phyloP scores from a whole-genome alignment of 1,140 invertebrate genomes.

The Colletes latitarsis region DNA sequence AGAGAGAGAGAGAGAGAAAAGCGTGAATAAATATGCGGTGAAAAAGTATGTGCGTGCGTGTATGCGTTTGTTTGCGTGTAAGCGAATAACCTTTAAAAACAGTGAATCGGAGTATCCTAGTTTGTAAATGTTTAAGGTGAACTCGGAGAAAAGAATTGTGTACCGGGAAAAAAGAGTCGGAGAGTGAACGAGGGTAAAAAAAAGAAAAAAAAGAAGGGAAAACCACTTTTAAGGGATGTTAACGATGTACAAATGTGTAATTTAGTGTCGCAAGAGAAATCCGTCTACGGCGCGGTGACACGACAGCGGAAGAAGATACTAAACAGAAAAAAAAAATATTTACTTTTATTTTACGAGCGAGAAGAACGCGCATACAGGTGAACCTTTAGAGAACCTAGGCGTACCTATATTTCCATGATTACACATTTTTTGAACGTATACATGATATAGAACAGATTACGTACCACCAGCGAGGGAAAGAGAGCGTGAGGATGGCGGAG shows the following conservation, averaged over 20 bases:
- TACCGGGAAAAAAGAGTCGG: not conserved
- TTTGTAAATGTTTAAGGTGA: constrained; percentile 35
- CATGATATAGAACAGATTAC: constrained; percentile 55
- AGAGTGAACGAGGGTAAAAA: not conserved
- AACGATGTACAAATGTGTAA: constrained; percentile 75
- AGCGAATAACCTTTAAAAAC: not conserved
- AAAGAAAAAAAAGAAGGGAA: constrained; percentile 1
- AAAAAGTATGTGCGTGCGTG: not conserved
- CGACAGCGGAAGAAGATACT: constrained; percentile 43
- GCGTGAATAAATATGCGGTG: not conserved
- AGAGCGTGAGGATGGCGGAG: not conserved
- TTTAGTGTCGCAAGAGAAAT: constrained; percentile 69
- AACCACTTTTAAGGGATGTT: constrained; percentile 60
- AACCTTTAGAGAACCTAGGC: constrained; percentile 65
- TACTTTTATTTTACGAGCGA: constrained; percentile 64
- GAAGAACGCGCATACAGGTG: constrained; percentile 50
- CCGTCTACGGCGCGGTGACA: constrained; percentile 58
- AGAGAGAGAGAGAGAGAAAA: not conserved
- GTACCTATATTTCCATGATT: constrained; percentile 71
- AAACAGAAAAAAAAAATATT: constrained; percentile 55
- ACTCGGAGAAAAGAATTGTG: not conserved
- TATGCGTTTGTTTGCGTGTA: not conserved
- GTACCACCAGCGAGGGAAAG: constrained; percentile 24
- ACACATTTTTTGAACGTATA: constrained; percentile 71
- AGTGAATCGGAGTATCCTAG: constrained; percentile 10